These are phyloP conservation scores for Dallia pectoralis DNA, from an alignment of 2,797 vertebrate genomes.

Conservation along the genomic window DNA sequence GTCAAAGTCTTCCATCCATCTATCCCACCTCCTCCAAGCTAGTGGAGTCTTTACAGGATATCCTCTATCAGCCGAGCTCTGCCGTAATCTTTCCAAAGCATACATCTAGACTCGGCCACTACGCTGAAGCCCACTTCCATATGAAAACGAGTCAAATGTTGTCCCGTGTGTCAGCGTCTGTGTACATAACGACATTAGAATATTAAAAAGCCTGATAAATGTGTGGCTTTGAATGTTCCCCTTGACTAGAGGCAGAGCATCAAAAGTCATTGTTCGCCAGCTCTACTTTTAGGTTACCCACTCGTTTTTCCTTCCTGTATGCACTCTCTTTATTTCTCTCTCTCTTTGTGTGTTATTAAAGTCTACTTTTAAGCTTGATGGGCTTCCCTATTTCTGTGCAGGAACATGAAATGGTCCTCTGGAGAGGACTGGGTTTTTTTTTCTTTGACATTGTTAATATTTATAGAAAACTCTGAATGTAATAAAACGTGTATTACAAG, in stretches of 20 bases:
- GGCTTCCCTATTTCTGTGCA: too few species aligned
- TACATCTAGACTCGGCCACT: not conserved
- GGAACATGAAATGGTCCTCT: too few species aligned
- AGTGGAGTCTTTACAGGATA: conserved; percentile 57
- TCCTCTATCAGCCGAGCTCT: conserved; percentile 59
- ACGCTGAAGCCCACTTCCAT: not conserved
- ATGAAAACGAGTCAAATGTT: not conserved
- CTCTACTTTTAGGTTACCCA: conserved; percentile 56
- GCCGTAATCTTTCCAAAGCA: conserved; percentile 31
- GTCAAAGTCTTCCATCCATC: not conserved
- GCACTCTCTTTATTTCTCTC: conserved; percentile 14
- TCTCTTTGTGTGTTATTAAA: not conserved
- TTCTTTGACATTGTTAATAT: too few species aligned
- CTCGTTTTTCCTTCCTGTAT: conserved; percentile 73
- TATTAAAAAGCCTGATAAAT: not conserved
- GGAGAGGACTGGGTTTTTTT: too few species aligned
- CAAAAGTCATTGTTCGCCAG: conserved; percentile 33
- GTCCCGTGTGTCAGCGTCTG: not conserved
- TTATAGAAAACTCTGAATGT: too few species aligned
- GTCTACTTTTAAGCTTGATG: too few species aligned
- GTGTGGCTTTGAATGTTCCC: conserved; percentile 25
- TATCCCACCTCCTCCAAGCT: not conserved
- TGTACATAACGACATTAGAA: not conserved
- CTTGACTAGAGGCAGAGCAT: conserved; percentile 16
- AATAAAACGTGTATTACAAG: too few species aligned